These are phyloP conservation scores for Neoniphon sammara DNA, from an alignment of 2,797 vertebrate species.

Conservation along the genomic window DNA sequence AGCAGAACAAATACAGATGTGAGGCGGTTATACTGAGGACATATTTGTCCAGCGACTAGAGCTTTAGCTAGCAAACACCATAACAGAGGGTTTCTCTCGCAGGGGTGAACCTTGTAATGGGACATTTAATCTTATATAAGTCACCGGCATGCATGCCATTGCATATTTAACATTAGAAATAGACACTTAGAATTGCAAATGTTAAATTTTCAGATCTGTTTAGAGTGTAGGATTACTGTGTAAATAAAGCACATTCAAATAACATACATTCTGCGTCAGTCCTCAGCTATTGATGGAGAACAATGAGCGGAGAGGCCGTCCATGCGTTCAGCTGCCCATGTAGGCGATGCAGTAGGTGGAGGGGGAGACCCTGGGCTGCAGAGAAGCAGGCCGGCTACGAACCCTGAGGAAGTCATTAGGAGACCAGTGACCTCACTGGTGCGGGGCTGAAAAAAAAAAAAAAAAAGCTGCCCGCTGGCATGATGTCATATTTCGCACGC, in stretches of 20 bases:
- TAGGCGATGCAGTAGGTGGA: neutral
- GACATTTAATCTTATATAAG: constrained; percentile 26
- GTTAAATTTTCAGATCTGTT: neutral
- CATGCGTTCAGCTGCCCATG: constrained; percentile 65
- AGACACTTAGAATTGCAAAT: neutral
- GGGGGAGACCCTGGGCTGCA: constrained; percentile 3
- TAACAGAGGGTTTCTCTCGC: constrained; percentile 35
- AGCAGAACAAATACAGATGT: constrained; percentile 83
- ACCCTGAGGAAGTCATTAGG: constrained; percentile 78
- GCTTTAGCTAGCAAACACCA: constrained; percentile 60
- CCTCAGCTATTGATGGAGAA: constrained; percentile 26
- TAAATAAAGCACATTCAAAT: neutral
- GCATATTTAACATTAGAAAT: neutral
- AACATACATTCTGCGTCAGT: neutral
- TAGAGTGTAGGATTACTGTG: neutral
- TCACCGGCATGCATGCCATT: neutral
- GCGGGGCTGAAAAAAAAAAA: constrained; percentile 50
- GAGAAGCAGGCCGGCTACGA: constrained; percentile 48
- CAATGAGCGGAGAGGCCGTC: constrained; percentile 69
- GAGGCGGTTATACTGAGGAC: constrained; percentile 73
- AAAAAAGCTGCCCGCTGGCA: constrained; percentile 68
- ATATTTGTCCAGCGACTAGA: constrained; percentile 68
- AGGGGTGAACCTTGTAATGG: constrained; percentile 7
- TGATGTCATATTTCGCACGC: constrained; percentile 82
- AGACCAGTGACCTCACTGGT: constrained; percentile 79